Percentiles rank a stretch among this genome's conserved stretches.
Evolutionary conservation across 1,140 invertebrate species (phyloP).

Genomic region (Penaeus vannamei): DNA sequence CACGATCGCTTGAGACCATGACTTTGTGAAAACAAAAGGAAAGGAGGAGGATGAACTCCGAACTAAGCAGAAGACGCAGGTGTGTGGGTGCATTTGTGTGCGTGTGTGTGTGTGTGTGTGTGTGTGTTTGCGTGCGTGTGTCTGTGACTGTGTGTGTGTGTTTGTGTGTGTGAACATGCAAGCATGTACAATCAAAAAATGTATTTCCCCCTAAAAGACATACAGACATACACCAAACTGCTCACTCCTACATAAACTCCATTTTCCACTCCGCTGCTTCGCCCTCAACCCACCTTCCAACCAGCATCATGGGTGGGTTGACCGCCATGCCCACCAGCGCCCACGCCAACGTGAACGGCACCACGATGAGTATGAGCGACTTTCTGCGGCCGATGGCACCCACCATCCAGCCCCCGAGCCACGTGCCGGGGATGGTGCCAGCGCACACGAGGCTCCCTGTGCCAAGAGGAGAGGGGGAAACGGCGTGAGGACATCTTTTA

Average conservation of each 20-base stretch:
- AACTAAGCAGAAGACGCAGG: too few species aligned
- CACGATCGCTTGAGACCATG: too few species aligned
- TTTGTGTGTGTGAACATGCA: too few species aligned
- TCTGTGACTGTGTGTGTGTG: too few species aligned
- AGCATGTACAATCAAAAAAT: too few species aligned
- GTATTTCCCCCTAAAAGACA: neutral
- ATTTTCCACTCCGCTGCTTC: neutral
- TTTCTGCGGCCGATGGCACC: neutral
- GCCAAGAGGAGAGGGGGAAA: neutral
- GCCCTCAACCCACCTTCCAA: constrained; percentile 4
- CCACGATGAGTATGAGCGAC: constrained; percentile 7
- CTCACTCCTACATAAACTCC: neutral
- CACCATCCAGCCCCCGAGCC: constrained; percentile 17
- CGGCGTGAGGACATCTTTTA: too few species aligned
- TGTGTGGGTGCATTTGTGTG: too few species aligned
- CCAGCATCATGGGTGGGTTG: constrained; percentile 4
- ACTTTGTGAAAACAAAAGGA: too few species aligned
- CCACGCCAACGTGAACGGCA: neutral
- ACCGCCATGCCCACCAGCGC: constrained; percentile 1
- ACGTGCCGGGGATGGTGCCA: constrained; percentile 24
- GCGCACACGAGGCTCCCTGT: constrained; percentile 26
- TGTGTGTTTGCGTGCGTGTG: too few species aligned
- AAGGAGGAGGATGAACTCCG: too few species aligned
- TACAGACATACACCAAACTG: neutral
- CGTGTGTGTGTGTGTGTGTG: too few species aligned